A percentile compares a stretch with the other conserved stretches of the same genome.
phyloP scores from a whole-genome alignment of 1,140 invertebrate species.

The Drosophila nasuta region DNA sequence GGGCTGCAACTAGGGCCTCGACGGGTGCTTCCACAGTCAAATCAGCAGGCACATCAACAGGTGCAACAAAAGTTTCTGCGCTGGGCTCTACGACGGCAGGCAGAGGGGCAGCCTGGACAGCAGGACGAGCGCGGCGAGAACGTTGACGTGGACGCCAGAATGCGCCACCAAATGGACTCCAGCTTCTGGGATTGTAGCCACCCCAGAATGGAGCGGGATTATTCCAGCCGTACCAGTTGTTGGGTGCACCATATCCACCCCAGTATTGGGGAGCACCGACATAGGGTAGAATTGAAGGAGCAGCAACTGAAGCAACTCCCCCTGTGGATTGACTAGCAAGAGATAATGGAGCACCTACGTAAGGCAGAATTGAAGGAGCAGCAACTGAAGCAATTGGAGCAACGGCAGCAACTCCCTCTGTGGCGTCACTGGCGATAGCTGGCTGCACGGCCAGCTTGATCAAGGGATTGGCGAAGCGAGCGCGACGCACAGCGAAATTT shows the following conservation, averaged over 20 bases:
- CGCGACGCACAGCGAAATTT: neutral
- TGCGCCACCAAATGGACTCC: neutral
- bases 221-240: slow-evolving; percentile 13
- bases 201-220: slow-evolving; percentile 19
- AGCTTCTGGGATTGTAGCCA: slow-evolving; percentile 19
- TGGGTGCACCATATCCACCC: slow-evolving; percentile 10
- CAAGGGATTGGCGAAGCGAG: slow-evolving; percentile 6
- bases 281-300: slow-evolving; percentile 2
- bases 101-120: neutral
- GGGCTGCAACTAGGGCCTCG: neutral
- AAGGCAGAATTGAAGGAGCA: slow-evolving; percentile 1
- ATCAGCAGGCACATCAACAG: neutral
- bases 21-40: neutral
- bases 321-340: neutral
- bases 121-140: neutral
- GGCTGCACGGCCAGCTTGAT: slow-evolving; percentile 42
- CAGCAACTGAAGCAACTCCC: neutral
- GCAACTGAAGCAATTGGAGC: slow-evolving; percentile 5
- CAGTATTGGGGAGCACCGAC: slow-evolving; percentile 17
- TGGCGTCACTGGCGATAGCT: neutral
- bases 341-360: neutral
- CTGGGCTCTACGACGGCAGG: neutral
- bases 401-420: too few species aligned
- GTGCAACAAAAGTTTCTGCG: too few species aligned
- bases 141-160: slow-evolving; percentile 10